Base-by-base conservation (phyloP, 2,113 vertebrate genomes). In the Mesocricetus auratus region DNA sequence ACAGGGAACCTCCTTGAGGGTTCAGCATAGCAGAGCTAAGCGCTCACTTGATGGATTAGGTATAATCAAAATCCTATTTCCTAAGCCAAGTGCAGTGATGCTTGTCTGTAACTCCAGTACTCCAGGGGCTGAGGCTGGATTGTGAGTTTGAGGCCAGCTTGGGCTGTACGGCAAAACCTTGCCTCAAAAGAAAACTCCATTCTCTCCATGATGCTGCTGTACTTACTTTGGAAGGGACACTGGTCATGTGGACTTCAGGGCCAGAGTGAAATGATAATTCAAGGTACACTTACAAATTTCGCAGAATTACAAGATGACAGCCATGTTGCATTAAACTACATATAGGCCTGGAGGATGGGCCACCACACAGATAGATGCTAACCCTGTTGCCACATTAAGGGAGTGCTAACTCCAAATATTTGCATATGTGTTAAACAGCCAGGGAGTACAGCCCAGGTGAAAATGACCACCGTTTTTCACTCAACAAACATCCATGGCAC, bases 381-480 rank as follows among this genome's bases (percentile, higher is more conserved):
- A 36, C 36, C 15, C 64, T 21, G 0, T 19, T 36, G 31, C 53
- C 15, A 17, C 6, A 71, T 53, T 5, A 26, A 88, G 21, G 68
- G n/a, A 19, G 42, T 33, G 53, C 19, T 3, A 16, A 69, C 3
- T 50, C 11, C 62, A 1, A 0, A 6, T 29, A 3, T 10, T 62
- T 83, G 29, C 8, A 42, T 5, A 22, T 0, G 16, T 77, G 26
- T 39, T 58, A 87, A 26, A 77, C 8, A 60, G 24, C 22, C 81
- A 64, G 2, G 8, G 15, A 29, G 15, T 29, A 33, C 24, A 7
- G 4, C 73, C 66, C 66, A 47, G 11, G 26, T 22, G 22, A 85
- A 90, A 47, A 58, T 0, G 5, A 56, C 53, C 50, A 26, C 22
- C 31, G 45, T 50, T 19, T 12, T 69, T 45, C 86, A 62, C 9